Percentiles rank a stretch among this genome's conserved stretches.
These are phyloP conservation scores for Ancistrus triradiatus DNA, from an alignment of 2,113 vertebrate genomes.

Conservation along the genomic window DNA sequence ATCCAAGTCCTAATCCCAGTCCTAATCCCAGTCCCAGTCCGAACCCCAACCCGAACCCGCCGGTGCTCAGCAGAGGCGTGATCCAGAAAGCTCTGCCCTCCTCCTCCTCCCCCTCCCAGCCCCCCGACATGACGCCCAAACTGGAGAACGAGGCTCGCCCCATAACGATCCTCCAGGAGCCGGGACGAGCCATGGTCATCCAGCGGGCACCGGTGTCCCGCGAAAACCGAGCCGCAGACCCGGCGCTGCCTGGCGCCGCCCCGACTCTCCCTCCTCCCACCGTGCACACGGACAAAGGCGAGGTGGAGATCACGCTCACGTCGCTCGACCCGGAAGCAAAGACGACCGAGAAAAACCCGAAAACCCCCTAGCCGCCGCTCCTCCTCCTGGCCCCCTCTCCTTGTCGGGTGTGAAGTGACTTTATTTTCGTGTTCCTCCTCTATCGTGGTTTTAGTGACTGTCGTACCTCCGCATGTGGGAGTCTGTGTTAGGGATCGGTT, in stretches of 20 bases:
- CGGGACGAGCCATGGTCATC: constrained; percentile 64
- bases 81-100: constrained; percentile 68
- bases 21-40: constrained; percentile 29
- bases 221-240: constrained; percentile 28
- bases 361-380: too few species aligned
- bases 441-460: too few species aligned
- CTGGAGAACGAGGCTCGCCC: constrained; percentile 35
- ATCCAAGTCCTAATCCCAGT: constrained; percentile 23
- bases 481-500: too few species aligned
- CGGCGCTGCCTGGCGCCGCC: background rate
- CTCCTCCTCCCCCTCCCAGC: constrained; percentile 36
- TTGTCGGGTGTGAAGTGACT: too few species aligned
- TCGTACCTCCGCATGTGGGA: too few species aligned
- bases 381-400: too few species aligned
- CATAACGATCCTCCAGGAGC: constrained; percentile 57
- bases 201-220: constrained; percentile 59
- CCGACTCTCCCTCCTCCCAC: constrained; percentile 35
- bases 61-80: constrained; percentile 56
- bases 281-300: constrained; percentile 51
- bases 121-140: constrained; percentile 34
- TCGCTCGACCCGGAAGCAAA: constrained; percentile 57
- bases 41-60: constrained; percentile 37
- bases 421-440: too few species aligned
- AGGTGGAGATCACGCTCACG: constrained; percentile 61
- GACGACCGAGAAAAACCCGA: background rate